Conservation (phyloP, 2,797 vertebrate genomes). For the Cottoperca gobio region DNA sequence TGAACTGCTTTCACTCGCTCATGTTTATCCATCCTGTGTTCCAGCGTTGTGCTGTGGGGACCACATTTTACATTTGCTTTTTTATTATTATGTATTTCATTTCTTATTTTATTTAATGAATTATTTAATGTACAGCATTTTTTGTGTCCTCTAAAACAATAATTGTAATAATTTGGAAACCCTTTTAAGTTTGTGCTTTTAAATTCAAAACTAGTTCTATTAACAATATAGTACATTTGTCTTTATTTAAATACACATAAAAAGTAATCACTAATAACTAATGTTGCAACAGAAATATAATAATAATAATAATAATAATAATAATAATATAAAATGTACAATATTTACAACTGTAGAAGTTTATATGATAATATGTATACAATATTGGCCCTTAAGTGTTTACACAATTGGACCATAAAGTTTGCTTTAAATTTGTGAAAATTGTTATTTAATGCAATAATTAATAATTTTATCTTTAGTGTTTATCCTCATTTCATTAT, state of each 20-base stretch:
- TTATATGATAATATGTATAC: not conserved
- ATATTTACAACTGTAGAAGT: not conserved
- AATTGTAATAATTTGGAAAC: too few relatives aligned
- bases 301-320: too few relatives aligned
- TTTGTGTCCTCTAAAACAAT: not conserved
- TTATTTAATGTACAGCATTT: not conserved
- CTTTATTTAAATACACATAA: not conserved
- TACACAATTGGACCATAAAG: not conserved
- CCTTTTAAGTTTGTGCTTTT: not conserved
- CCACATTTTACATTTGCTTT: not conserved
- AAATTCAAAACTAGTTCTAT: not conserved
- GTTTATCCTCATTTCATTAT: not conserved
- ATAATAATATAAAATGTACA: not conserved
- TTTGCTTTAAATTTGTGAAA: not conserved
- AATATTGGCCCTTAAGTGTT: not conserved
- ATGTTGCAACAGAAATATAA: not conserved
- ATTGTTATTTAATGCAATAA: not conserved
- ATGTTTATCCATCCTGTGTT: constrained; percentile 1
- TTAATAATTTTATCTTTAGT: not conserved
- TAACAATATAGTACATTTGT: not conserved
- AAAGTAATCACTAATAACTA: not conserved
- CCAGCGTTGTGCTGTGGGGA: not conserved
- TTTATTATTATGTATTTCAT: not conserved
- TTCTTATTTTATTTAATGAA: not conserved
- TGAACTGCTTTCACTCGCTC: constrained; percentile 6